A percentile compares a stretch with the other conserved stretches of the same genome.
These are phyloP conservation scores for Setipinna tenuifilis DNA, from an alignment of 2,797 vertebrate genomes.

Conservation along the genomic window DNA sequence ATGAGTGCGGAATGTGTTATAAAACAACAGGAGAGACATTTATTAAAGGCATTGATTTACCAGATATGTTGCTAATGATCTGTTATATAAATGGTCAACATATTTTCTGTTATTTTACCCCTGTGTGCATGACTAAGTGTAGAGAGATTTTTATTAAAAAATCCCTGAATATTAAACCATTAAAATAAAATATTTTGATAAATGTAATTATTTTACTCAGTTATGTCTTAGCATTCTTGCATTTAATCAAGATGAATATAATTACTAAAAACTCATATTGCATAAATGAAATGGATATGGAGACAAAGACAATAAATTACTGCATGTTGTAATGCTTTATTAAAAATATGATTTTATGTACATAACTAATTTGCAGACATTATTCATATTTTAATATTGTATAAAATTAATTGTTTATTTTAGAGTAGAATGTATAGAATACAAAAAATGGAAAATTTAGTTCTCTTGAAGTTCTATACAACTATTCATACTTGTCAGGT, in stretches of 20 bases:
- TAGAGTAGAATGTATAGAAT: neutral
- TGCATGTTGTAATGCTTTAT: neutral
- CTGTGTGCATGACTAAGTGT: neutral
- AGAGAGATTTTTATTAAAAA: neutral
- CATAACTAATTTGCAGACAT: neutral
- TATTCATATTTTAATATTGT: neutral
- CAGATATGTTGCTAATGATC: neutral
- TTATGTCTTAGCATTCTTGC: neutral
- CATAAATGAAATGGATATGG: neutral
- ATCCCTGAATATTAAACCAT: neutral
- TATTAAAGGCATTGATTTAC: constrained; percentile 19
- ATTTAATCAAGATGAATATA: neutral
- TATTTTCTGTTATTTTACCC: neutral
- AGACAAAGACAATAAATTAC: neutral
- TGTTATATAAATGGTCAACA: neutral
- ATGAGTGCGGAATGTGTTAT: neutral
- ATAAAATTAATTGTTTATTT: neutral
- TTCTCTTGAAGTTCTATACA: neutral
- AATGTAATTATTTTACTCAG: constrained; percentile 5
- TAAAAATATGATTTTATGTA: neutral
- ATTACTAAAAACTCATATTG: neutral
- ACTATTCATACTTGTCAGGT: neutral
- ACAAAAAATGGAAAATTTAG: neutral
- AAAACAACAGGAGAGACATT: constrained; percentile 6
- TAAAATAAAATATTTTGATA: constrained; percentile 14